These are phyloP conservation scores for Reticulitermes speratus DNA, from an alignment of 1,140 invertebrate genomes.

Conservation along the genomic window DNA sequence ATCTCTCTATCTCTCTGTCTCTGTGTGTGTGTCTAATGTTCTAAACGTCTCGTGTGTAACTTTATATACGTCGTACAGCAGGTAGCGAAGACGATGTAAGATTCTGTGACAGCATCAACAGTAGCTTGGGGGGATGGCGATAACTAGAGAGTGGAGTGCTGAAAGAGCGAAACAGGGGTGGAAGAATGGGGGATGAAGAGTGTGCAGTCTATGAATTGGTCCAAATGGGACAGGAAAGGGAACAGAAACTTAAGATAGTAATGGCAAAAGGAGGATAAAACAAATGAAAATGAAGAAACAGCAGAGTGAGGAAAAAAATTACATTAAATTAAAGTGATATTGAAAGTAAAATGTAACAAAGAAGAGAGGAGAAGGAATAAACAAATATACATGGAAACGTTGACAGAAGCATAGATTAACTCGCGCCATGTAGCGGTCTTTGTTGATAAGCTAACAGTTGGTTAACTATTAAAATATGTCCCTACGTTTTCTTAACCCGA, in stretches of 20 bases:
- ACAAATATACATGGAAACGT: too few species aligned
- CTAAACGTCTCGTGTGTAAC: background rate
- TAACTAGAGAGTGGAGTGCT: background rate
- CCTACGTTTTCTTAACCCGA: too few species aligned
- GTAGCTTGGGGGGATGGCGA: background rate
- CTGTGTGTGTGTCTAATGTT: background rate
- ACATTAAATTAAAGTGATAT: too few species aligned
- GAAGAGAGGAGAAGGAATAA: too few species aligned
- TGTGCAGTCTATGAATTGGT: background rate
- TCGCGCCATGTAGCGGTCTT: too few species aligned
- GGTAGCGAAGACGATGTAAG: background rate
- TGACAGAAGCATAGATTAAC: too few species aligned
- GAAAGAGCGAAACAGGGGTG: background rate
- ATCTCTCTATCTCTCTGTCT: too few species aligned
- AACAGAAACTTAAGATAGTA: background rate
- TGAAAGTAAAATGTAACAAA: too few species aligned
- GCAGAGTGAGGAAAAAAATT: background rate
- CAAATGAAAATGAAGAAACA: background rate
- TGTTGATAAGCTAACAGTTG: too few species aligned
- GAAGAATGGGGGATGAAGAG: background rate
- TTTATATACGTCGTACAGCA: background rate
- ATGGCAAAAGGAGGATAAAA: background rate
- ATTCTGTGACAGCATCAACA: background rate
- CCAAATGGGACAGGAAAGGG: background rate
- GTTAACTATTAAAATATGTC: too few species aligned